Conservation (phyloP, 2,113 vertebrate genomes). For the Zootoca vivipara region DNA sequence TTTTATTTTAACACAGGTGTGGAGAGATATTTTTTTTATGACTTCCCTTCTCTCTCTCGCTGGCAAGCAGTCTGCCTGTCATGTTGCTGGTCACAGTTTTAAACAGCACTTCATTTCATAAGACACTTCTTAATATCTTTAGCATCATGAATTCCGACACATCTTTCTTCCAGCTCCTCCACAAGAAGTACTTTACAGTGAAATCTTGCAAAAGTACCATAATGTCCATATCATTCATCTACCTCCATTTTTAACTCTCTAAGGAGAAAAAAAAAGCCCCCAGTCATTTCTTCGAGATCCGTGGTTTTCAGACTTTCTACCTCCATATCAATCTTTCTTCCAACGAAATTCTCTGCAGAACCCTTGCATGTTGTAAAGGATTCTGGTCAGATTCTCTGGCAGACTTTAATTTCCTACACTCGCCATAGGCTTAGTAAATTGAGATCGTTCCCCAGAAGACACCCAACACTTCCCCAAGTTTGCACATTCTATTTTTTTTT, state of each 20-base stretch:
- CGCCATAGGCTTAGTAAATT: neutral
- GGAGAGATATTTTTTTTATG: constrained; percentile 50
- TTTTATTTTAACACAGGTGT: constrained; percentile 55
- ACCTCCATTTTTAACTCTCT: neutral
- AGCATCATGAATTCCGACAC: constrained; percentile 29
- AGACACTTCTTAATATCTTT: constrained; percentile 31
- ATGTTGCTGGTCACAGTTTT: constrained; percentile 25
- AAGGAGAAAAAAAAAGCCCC: neutral
- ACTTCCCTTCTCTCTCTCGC: constrained; percentile 11
- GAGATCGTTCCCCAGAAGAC: neutral
- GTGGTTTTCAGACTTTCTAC: neutral
- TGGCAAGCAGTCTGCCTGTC: constrained; percentile 41
- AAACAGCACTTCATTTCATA: constrained; percentile 43
- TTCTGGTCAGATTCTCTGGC: neutral
- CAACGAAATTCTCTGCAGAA: neutral
- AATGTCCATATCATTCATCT: neutral
- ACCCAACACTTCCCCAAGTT: too few relatives aligned
- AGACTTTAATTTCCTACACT: neutral
- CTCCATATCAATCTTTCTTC: neutral
- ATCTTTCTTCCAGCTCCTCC: constrained; percentile 10
- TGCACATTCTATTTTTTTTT: too few relatives aligned
- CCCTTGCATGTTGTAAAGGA: neutral
- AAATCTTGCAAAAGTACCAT: neutral
- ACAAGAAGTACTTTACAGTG: neutral
- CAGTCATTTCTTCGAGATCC: neutral